Base-by-base conservation (phyloP, 2,113 vertebrate genomes). In the Andinoacara biseriatus region DNA sequence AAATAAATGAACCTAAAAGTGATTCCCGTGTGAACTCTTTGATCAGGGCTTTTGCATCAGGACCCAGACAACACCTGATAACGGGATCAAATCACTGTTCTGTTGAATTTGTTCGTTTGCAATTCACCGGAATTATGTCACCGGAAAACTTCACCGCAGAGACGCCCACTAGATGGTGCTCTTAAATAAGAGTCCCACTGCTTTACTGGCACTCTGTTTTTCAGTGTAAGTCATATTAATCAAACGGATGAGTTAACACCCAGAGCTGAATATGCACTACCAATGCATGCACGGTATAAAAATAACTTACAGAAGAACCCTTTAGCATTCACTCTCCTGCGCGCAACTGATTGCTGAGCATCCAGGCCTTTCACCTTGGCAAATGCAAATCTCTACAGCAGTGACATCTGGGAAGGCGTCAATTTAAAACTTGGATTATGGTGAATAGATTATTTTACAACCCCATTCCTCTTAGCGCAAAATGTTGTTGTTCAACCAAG, bases 141-240 rank as follows among this genome's bases (percentile, higher is more conserved):
- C 5, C 1, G 4, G 10, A 26, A 14, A 15, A 11, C 3, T 15
- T 24, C 9, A 29, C 7, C 33, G 5, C 63, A 65, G 8, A 10
- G 20, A 5, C 17, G 4, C 4, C 91, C 94, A 93, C 90, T 83
- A 92, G 94, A 86, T 92, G 91, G 93, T 26, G 90, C 79, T 85
- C 24, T 88, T 38, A 57, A 56, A 84, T 33, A 82, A 87, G 80
- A 26, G 15, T 77, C 26, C 2, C 26, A 2, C 31, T 18, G 43
- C 76, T 75, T 57, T 38, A 15, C 58, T 24, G 76, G 26, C 33
- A 11, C 20, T 40, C n/a, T 65, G 74, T 49, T 76, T 85, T 49
- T 24, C 49, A 56, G 59, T 7, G n/a, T 35, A 40, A 74, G 60
- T 67, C 33, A 0, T n/a, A 75, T 82, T 77, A 84, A 81, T 87